Base-by-base conservation (phyloP, 2,888 invertebrate genomes). In the Lochmaea crataegi region DNA sequence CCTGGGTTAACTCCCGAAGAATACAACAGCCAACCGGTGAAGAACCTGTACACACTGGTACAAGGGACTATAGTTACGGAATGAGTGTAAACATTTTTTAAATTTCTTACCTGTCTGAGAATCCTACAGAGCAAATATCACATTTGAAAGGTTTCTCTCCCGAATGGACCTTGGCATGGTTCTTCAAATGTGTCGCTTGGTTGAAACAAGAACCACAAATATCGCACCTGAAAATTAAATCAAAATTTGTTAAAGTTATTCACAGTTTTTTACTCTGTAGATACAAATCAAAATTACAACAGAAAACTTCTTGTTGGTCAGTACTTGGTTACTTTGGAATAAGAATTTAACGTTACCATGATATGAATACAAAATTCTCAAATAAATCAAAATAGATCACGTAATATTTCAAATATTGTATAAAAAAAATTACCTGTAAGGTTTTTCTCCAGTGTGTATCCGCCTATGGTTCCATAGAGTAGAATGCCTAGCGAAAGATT, bases 201-300 rank as follows among this genome's bases (percentile, higher is more conserved):
- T 95, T 95, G 85, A 96, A 96, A 71, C 95, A 95, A 32, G 94
- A 94, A n/a, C 95, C 94, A 84, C 95, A 96, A 69, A 93, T 94
- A 79, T 94, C 94, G 86, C 95, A 95, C 84, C 94, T 93, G 71
- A 18, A 53, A 53, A 18, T 18, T 10, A 53, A 45, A 32, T 14
- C 1, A 12, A 22, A 22, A 53, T 57, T 81, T 48, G 41, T 42
- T 61, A 58, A 51, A n/a, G 10, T 9, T 26, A 65, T 1, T 32
- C 2, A 32, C 26, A 5, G 26, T 4, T 3, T 26, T 26, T 26
- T 26, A 26, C 3, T 26, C 26, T 32, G 26, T 32, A 32, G 5
- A 22, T 22, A 22, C n/a, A n/a, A n/a, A n/a, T n/a, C n/a, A n/a
- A n/a, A n/a, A n/a, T n/a, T n/a, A n/a, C n/a, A n/a, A n/a, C n/a